Evolutionary conservation across 2,113 vertebrate species (phyloP).

Genomic region (Thalassoma bifasciatum): DNA sequence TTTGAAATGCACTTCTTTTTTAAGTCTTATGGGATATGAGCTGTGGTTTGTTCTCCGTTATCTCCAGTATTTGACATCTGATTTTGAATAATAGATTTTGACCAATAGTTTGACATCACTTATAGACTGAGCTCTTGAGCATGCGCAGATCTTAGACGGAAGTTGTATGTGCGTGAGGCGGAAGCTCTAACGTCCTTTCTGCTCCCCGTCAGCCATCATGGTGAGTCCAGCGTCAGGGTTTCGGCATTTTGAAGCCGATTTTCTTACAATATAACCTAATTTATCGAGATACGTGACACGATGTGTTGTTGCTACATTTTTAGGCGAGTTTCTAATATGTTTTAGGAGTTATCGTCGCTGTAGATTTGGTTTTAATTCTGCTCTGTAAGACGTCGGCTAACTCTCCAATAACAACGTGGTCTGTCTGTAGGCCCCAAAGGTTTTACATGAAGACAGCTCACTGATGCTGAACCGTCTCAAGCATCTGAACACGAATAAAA

Average conservation of each 20-base stretch:
- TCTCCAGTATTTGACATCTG: too few species aligned
- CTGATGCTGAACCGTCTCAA: accelerated
- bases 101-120: too few species aligned
- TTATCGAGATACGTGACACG: accelerated
- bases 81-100: too few species aligned
- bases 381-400: constrained; percentile 34
- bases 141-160: constrained; percentile 63
- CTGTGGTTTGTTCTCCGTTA: too few species aligned
- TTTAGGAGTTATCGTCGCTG: accelerated
- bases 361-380: neutral
- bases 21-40: too few species aligned
- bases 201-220: constrained; percentile 81
- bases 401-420: constrained; percentile 64
- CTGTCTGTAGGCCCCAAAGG: neutral
- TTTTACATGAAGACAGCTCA: too few species aligned
- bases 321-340: accelerated
- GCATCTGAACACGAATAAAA: accelerated
- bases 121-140: too few species aligned
- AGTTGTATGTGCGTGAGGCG: constrained; percentile 58
- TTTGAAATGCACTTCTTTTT: too few species aligned
- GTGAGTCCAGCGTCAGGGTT: constrained; percentile 72
- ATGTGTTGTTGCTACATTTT: neutral
- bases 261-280: neutral
- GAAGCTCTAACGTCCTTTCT: constrained; percentile 81
- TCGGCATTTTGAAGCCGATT: constrained; percentile 14